phyloP scores from a whole-genome alignment of 1,140 invertebrate species.

The Doryteuthis pealeii region DNA sequence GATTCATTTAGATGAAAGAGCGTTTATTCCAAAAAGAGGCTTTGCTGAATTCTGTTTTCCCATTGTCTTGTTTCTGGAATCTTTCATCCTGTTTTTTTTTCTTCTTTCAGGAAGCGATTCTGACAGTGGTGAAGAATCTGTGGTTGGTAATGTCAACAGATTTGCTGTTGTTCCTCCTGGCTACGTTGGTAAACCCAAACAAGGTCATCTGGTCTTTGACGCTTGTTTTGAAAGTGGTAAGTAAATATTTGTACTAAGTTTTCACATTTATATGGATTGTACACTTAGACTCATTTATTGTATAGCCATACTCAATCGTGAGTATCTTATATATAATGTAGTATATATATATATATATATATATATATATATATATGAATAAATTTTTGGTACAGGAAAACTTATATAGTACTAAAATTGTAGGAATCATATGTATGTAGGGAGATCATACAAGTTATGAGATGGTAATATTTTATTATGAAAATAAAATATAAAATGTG shows the following conservation, averaged over 20 bases:
- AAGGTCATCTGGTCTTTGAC: conserved; percentile 95
- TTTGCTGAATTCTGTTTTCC: no score
- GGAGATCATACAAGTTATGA: no score
- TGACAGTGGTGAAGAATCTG: conserved; percentile 91
- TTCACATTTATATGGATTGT: neutral
- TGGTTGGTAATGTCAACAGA: conserved; percentile 90
- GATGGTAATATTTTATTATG: no score
- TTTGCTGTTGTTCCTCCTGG: conserved; percentile 76
- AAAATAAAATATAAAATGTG: no score
- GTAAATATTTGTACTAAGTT: conserved; percentile 20
- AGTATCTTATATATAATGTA: neutral
- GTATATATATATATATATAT: neutral
- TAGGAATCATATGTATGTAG: neutral
- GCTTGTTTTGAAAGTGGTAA: conserved; percentile 89
- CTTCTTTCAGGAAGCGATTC: conserved; percentile 77
- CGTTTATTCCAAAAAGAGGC: no score
- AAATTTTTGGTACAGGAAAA: no score
- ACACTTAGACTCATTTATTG: neutral
- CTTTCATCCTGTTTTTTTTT: neutral
- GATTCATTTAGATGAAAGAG: no score
- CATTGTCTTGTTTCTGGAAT: no score
- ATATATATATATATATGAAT: no score
- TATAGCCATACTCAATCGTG: neutral
- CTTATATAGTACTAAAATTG: no score
- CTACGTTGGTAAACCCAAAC: conserved; percentile 90